Evolutionary conservation across 2,113 vertebrate genomes (phyloP).

Genomic region (Peucedramus taeniatus): DNA sequence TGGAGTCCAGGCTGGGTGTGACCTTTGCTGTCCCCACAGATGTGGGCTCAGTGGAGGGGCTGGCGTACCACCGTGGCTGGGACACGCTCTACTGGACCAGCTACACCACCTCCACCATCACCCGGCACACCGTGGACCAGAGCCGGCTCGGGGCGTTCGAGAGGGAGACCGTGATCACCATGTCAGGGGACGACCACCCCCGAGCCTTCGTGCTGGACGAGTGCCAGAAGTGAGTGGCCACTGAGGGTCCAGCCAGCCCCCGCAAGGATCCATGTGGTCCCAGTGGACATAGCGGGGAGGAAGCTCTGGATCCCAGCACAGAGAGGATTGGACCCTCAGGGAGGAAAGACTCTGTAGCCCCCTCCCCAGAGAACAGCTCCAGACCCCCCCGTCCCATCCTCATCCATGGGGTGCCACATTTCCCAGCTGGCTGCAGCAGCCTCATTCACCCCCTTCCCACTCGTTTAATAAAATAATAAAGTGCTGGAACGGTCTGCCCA

Average conservation of each 20-base stretch:
- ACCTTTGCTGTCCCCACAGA: conserved; percentile 61
- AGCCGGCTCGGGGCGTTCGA: conserved; percentile 85
- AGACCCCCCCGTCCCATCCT: accelerated
- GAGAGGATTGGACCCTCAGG: background rate
- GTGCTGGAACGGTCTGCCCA: too few relatives aligned
- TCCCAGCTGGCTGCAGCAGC: background rate
- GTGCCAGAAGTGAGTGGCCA: conserved; percentile 87
- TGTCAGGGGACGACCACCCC: conserved; percentile 96
- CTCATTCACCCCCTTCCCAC: background rate
- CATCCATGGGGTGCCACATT: accelerated
- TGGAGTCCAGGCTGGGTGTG: accelerated
- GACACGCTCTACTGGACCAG: conserved; percentile 97
- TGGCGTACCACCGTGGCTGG: conserved; percentile 94
- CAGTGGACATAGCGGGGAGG: background rate
- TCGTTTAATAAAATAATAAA: too few relatives aligned
- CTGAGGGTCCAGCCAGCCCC: background rate
- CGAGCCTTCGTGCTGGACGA: conserved; percentile 94
- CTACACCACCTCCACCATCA: conserved; percentile 96
- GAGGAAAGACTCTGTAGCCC: background rate
- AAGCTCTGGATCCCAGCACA: background rate
- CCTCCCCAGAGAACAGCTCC: background rate
- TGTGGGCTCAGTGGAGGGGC: conserved; percentile 95
- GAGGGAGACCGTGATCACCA: conserved; percentile 93
- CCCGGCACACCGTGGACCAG: conserved; percentile 93
- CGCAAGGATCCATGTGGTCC: accelerated